A percentile compares a stretch with the other conserved stretches of the same genome.
These are phyloP conservation scores for Macrotis lagotis DNA, from an alignment of 2,113 vertebrate genomes.

Conservation along the genomic window DNA sequence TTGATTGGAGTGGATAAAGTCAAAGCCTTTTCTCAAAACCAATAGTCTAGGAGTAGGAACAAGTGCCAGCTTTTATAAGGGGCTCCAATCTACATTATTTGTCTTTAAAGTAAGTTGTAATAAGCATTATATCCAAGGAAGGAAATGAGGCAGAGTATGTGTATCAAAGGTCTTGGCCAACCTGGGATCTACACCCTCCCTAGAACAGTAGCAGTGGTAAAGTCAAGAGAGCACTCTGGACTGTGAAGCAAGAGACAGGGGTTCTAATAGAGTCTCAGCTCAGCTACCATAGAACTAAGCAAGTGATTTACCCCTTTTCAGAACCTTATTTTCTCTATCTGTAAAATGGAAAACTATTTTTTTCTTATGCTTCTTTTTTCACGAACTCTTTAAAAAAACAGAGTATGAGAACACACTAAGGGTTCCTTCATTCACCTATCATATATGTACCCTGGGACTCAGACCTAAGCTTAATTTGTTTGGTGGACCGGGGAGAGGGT, in stretches of 20 bases:
- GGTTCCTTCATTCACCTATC: background rate
- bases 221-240: background rate
- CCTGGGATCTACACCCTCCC: too few species aligned
- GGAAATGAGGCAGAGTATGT: background rate
- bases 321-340: background rate
- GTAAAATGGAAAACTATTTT: background rate
- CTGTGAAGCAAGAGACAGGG: background rate
- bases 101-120: background rate
- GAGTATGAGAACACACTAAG: background rate
- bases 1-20: background rate
- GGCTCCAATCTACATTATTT: background rate
- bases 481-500: too few species aligned
- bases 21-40: background rate
- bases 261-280: background rate
- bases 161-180: too few species aligned
- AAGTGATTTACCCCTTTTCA: background rate
- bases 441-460: background rate
- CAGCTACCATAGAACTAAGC: background rate
- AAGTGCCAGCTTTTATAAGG: background rate
- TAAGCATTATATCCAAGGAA: background rate
- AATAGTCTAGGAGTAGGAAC: background rate
- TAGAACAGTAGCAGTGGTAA: background rate
- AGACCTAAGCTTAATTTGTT: background rate
- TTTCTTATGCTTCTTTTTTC: background rate
- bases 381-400: background rate